These are phyloP conservation scores for Clunio marinus DNA, from an alignment of 2,888 invertebrate species.

Conservation along the genomic window DNA sequence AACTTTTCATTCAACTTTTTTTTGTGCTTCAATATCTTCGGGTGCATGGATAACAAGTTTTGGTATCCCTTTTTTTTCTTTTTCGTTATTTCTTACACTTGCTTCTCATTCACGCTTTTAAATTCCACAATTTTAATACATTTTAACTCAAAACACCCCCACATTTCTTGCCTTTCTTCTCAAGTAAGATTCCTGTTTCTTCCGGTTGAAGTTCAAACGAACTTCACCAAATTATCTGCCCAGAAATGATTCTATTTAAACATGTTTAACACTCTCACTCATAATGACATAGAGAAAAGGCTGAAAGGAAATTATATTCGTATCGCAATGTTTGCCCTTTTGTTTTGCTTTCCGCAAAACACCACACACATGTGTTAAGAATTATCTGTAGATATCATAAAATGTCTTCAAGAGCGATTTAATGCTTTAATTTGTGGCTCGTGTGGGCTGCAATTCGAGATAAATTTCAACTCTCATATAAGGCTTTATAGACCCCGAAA, in stretches of 20 bases:
- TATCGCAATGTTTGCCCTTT: not conserved
- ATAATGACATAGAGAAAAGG: no score
- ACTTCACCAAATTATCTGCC: not conserved
- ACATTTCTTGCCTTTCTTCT: not conserved
- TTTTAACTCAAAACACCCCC: not conserved
- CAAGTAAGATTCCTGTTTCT: no score
- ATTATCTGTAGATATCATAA: not conserved
- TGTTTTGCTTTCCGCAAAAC: not conserved
- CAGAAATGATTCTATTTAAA: no score
- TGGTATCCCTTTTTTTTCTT: not conserved
- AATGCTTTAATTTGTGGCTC: conserved; percentile 19
- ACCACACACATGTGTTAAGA: not conserved
- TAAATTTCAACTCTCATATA: not conserved
- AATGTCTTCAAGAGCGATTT: not conserved
- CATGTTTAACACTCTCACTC: no score
- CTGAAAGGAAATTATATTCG: no score
- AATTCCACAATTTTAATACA: not conserved
- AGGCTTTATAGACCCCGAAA: not conserved
- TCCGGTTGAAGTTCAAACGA: not conserved
- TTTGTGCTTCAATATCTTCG: not conserved
- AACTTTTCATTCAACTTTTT: not conserved
- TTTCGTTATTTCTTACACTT: not conserved
- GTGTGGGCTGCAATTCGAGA: conserved; percentile 11
- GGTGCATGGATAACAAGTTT: not conserved
- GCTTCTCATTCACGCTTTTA: not conserved